These are phyloP conservation scores for Porites cylindrica DNA, from an alignment of 92 coral and sea anemone genomes.

Conservation along the genomic window DNA sequence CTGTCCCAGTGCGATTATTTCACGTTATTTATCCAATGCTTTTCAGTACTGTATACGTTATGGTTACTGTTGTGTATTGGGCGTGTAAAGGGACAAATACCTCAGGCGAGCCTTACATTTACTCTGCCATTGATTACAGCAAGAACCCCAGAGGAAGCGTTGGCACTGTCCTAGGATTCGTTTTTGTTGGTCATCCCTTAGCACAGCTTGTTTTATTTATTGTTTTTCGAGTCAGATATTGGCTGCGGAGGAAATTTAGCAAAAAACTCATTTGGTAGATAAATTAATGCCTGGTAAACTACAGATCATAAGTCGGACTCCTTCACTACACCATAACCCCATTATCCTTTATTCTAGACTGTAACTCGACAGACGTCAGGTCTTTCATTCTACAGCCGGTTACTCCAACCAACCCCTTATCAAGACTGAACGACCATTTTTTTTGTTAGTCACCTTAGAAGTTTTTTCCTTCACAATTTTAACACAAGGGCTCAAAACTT, in stretches of 20 bases:
- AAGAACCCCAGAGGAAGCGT: constrained; percentile 62
- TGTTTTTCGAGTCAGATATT: constrained; percentile 68
- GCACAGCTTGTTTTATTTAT: constrained; percentile 79
- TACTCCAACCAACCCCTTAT: too few relatives aligned
- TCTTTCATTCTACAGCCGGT: too few relatives aligned
- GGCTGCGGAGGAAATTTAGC: constrained; percentile 53
- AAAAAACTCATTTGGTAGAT: constrained; percentile 42
- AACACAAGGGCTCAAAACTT: too few relatives aligned
- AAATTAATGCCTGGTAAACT: too few relatives aligned
- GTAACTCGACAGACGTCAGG: too few relatives aligned
- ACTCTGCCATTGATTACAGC: constrained; percentile 74
- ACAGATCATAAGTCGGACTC: too few relatives aligned
- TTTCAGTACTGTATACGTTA: constrained; percentile 63
- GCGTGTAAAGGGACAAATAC: constrained; percentile 68
- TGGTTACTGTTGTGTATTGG: constrained; percentile 85
- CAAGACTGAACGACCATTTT: too few relatives aligned
- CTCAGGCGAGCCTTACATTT: constrained; percentile 66
- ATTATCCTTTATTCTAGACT: too few relatives aligned
- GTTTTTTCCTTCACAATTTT: too few relatives aligned
- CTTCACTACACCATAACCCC: too few relatives aligned
- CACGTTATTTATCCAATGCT: constrained; percentile 85
- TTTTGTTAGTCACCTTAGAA: too few relatives aligned
- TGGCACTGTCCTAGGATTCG: constrained; percentile 55
- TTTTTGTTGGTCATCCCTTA: constrained; percentile 76
- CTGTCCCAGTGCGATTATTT: constrained; percentile 79